Conservation (phyloP, 37 sponge, comb jelly and placozoan genomes). For the Eunapius fragilis region DNA sequence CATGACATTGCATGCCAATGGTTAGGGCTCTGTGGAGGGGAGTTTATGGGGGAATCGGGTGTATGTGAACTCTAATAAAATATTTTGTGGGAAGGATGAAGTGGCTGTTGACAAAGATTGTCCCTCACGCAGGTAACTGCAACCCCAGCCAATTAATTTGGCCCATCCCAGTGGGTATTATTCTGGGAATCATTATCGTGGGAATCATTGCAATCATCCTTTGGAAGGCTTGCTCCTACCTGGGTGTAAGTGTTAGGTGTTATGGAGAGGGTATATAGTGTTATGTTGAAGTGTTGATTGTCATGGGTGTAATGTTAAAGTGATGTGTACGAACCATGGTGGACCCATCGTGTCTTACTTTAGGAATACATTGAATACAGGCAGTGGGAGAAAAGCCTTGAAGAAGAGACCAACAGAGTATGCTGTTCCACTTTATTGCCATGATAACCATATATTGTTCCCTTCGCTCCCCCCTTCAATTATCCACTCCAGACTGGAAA, state of each 20-base stretch:
- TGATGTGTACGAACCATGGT: not conserved
- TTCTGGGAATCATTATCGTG: slow-evolving; percentile 49
- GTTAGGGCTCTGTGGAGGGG: not conserved
- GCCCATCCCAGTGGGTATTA: slow-evolving; percentile 55
- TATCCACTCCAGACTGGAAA: slow-evolving; percentile 45
- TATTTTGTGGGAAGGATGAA: no score
- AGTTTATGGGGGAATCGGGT: not conserved
- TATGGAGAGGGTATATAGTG: not conserved
- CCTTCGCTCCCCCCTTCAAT: not conserved
- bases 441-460: not conserved
- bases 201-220: slow-evolving; percentile 38
- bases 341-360: not conserved
- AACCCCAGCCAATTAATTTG: slow-evolving; percentile 12
- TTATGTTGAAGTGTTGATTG: not conserved
- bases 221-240: slow-evolving; percentile 35
- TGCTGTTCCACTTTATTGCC: not conserved
- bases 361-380: slow-evolving; percentile 62
- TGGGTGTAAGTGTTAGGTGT: slow-evolving; percentile 28
- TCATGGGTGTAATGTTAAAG: not conserved
- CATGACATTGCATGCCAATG: not conserved
- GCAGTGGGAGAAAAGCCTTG: slow-evolving; percentile 50
- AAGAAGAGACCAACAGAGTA: slow-evolving; percentile 32
- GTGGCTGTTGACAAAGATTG: no score
- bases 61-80: no score
- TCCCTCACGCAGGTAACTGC: slow-evolving; percentile 8